Evolutionary conservation across 2,113 vertebrate species (phyloP).

Genomic region (Scortum barcoo): DNA sequence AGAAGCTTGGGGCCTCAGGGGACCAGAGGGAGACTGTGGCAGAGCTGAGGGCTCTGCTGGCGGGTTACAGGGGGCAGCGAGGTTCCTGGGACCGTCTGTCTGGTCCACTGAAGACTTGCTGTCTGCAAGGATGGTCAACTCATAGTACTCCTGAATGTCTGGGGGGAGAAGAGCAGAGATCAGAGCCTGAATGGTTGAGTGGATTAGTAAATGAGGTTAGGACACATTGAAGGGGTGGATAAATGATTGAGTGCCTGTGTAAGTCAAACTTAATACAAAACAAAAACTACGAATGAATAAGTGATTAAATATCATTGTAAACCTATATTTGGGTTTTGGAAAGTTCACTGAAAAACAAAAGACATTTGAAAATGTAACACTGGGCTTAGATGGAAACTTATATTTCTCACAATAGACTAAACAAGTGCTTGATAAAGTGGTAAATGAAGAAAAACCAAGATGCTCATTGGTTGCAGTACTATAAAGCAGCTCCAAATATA

Average conservation of each 20-base stretch:
- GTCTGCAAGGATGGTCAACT: slow-evolving; percentile 69
- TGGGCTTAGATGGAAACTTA: neutral
- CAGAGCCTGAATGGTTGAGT: neutral
- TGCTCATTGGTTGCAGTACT: neutral
- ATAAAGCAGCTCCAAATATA: neutral
- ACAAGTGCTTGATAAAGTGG: neutral
- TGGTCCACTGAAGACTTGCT: slow-evolving; percentile 33
- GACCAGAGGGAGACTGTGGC: slow-evolving; percentile 8
- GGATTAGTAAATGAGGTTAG: neutral
- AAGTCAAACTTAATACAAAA: too few relatives aligned
- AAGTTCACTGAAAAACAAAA: neutral
- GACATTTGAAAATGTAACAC: neutral
- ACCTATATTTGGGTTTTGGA: neutral
- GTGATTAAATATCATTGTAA: neutral
- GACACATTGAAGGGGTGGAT: neutral
- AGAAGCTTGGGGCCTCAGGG: slow-evolving; percentile 14
- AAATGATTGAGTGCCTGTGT: neutral
- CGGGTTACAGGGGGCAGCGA: neutral
- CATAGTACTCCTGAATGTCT: slow-evolving; percentile 83
- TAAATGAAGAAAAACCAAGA: neutral
- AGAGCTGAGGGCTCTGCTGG: slow-evolving; percentile 23
- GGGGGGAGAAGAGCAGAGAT: slow-evolving; percentile 6
- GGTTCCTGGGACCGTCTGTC: neutral
- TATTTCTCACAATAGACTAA: neutral
- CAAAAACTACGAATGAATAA: neutral